Evolutionary conservation across 2,113 vertebrate genomes (phyloP).

Genomic region (Brachyistius frenatus): DNA sequence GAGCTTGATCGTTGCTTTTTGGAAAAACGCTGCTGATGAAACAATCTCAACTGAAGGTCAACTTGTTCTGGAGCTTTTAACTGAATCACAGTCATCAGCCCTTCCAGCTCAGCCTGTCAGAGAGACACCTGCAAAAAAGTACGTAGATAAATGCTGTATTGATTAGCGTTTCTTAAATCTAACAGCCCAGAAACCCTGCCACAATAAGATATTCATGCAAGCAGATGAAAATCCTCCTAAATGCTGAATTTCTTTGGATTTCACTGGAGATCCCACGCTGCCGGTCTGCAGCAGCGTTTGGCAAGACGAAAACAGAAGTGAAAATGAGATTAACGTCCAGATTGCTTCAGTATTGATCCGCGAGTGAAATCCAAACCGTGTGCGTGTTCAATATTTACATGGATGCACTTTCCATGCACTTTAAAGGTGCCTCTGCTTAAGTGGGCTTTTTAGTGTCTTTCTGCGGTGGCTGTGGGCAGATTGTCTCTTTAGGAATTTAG

Average conservation of each 20-base stretch:
- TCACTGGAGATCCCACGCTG: conserved; percentile 1
- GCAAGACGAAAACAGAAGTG: conserved; percentile 54
- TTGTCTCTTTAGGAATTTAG: conserved; percentile 43
- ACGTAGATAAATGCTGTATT: background rate
- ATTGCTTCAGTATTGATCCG: conserved; percentile 71
- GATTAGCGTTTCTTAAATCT: conserved; percentile 4
- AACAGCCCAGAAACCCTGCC: background rate
- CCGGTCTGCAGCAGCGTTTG: conserved; percentile 24
- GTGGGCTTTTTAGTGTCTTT: conserved; percentile 55
- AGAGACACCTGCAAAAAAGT: conserved; percentile 3
- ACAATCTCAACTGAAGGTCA: no score
- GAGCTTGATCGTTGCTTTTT: no score
- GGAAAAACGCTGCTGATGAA: no score
- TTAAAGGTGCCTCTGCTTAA: conserved; percentile 61
- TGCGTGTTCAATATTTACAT: conserved; percentile 69
- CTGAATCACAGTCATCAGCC: background rate
- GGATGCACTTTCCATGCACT: conserved; percentile 72
- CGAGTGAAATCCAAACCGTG: conserved; percentile 68
- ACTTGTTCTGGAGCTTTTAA: background rate
- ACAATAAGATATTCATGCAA: conserved; percentile 22
- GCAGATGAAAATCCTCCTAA: background rate
- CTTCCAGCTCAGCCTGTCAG: background rate
- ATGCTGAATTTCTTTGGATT: conserved; percentile 22
- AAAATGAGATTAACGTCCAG: conserved; percentile 72
- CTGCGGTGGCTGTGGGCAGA: conserved; percentile 40